phyloP scores from a whole-genome alignment of 1,140 invertebrate genomes.

The Gonatopus flavifemur region DNA sequence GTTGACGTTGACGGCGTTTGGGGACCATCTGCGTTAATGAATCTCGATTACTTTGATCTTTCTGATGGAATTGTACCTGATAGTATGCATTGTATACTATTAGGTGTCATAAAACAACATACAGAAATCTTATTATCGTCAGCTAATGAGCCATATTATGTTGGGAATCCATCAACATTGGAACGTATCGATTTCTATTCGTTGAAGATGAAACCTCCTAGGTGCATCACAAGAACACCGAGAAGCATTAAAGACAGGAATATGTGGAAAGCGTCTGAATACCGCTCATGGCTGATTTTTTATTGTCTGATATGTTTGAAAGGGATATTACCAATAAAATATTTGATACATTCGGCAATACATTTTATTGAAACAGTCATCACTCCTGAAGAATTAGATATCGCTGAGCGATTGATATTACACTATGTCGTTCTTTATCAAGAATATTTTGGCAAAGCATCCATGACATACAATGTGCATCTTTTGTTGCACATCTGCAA shows the following conservation, averaged over 20 bases:
- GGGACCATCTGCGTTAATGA: conserved; percentile 19
- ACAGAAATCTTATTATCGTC: conserved; percentile 17
- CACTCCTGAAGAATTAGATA: no score
- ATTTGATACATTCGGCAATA: conserved; percentile 19
- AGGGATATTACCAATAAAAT: conserved; percentile 20
- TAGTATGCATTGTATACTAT: conserved; percentile 19
- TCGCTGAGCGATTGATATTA: no score
- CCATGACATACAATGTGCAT: no score
- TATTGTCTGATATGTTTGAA: conserved; percentile 23
- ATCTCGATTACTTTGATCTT: conserved; percentile 12
- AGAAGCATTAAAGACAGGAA: no score
- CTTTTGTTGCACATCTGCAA: no score
- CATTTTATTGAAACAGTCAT: no score
- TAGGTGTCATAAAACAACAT: conserved; percentile 18
- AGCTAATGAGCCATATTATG: conserved; percentile 11
- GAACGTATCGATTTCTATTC: conserved; percentile 14
- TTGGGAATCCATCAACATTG: conserved; percentile 14
- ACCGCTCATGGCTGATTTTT: no score
- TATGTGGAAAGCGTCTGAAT: conserved; percentile 31
- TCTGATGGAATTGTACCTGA: conserved; percentile 16
- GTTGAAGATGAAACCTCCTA: conserved; percentile 12
- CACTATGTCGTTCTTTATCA: no score
- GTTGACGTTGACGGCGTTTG: no score
- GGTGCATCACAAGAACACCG: conserved; percentile 14
- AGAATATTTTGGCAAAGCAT: no score